Percentiles rank a stretch among this genome's conserved stretches.
phyloP scores from a whole-genome alignment of 2,797 vertebrate genomes.

The Kryptopterus vitreolus region DNA sequence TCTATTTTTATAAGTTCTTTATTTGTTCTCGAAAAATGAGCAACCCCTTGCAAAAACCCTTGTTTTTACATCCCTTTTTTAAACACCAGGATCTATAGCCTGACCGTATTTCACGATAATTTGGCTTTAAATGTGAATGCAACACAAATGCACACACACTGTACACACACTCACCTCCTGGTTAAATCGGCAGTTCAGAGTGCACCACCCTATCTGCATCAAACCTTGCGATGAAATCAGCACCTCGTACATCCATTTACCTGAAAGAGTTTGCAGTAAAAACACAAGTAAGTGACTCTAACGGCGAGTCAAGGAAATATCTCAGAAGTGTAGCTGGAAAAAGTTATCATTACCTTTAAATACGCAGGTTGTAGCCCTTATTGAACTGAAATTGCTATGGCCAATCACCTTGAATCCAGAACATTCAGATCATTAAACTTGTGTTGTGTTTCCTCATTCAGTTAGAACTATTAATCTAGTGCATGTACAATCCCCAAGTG shows the following conservation, averaged over 20 bases:
- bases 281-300: background rate
- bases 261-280: slow-evolving; percentile 64
- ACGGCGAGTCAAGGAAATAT: background rate
- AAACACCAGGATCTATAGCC: too few relatives aligned
- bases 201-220: slow-evolving; percentile 99
- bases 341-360: slow-evolving; percentile 82
- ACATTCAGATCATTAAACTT: slow-evolving; percentile 19
- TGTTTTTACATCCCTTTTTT: too few relatives aligned
- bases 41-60: too few relatives aligned
- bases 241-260: slow-evolving; percentile 97
- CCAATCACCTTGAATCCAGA: slow-evolving; percentile 84
- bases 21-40: too few relatives aligned
- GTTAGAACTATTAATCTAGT: background rate
- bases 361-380: slow-evolving; percentile 93
- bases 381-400: slow-evolving; percentile 98
- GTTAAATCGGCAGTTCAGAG: slow-evolving; percentile 94
- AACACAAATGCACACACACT: background rate
- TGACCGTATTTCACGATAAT: too few relatives aligned
- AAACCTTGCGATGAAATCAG: slow-evolving; percentile 98
- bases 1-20: too few relatives aligned
- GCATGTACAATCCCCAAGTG: background rate
- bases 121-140: background rate
- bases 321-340: background rate
- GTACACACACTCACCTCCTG: slow-evolving; percentile 81
- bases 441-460: background rate